Percentiles rank a stretch among this genome's conserved stretches.
Evolutionary conservation across 2,888 invertebrate genomes (phyloP).

Genomic region (Ophioninae sp.): DNA sequence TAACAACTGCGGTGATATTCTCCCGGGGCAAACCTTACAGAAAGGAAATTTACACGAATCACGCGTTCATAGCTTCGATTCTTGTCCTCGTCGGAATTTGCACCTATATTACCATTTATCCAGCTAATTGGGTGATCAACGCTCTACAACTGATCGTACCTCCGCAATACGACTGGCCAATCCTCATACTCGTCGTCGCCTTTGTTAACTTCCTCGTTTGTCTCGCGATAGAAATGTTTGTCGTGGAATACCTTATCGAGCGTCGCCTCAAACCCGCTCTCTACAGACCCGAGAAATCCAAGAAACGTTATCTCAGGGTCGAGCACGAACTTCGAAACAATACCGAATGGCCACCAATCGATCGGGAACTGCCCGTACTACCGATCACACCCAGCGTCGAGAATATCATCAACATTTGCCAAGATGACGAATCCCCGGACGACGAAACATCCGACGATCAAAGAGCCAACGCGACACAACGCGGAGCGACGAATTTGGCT

Average conservation of each 20-base stretch:
- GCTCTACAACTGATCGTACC: conserved; percentile 78
- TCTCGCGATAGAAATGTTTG: conserved; percentile 83
- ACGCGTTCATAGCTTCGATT: conserved; percentile 82
- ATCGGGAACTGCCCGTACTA: conserved; percentile 68
- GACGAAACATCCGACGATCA: neutral
- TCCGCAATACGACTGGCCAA: conserved; percentile 79
- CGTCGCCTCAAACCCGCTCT: conserved; percentile 82
- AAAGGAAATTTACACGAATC: conserved; percentile 84
- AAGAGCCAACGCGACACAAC: conserved; percentile 23
- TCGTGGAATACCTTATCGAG: conserved; percentile 85
- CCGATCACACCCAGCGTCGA: conserved; percentile 72
- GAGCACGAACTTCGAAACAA: conserved; percentile 83
- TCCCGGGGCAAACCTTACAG: conserved; percentile 87
- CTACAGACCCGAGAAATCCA: conserved; percentile 83
- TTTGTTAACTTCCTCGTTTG: conserved; percentile 83
- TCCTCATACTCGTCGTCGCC: conserved; percentile 78
- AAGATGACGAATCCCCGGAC: conserved; percentile 54
- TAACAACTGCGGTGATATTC: conserved; percentile 85
- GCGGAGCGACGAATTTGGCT: conserved; percentile 61
- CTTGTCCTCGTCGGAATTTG: conserved; percentile 82
- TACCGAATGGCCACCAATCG: conserved; percentile 85
- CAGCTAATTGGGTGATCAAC: conserved; percentile 80
- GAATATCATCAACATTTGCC: conserved; percentile 69
- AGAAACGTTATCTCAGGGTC: conserved; percentile 85
- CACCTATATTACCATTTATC: conserved; percentile 81